A percentile compares a stretch with the other conserved stretches of the same genome.
Evolutionary conservation across 2,797 vertebrate species (phyloP).

Genomic region (Gymnodraco acuticeps): DNA sequence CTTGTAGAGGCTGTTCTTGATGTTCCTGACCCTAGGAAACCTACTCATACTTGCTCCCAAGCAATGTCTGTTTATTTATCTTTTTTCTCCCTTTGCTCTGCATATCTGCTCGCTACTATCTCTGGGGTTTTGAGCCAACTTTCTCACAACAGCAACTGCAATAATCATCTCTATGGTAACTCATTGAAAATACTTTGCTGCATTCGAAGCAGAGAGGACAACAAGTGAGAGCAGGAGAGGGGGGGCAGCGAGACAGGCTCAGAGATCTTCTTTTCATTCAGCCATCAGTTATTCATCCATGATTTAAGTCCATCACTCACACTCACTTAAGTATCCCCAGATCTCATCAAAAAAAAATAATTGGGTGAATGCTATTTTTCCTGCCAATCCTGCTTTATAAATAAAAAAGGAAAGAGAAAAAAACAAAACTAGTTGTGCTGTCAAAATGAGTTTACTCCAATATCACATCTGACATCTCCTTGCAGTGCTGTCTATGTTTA

Average conservation of each 20-base stretch:
- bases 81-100: constrained; percentile 36
- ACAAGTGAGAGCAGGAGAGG: constrained; percentile 40
- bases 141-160: constrained; percentile 70
- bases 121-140: constrained; percentile 67
- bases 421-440: constrained; percentile 32
- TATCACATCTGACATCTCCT: constrained; percentile 37
- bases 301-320: constrained; percentile 73
- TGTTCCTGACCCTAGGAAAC: constrained; percentile 36
- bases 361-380: constrained; percentile 45
- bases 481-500: constrained; percentile 39
- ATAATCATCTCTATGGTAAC: constrained; percentile 77
- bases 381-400: constrained; percentile 40
- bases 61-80: constrained; percentile 41
- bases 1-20: constrained; percentile 27
- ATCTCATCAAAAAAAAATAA: constrained; percentile 66
- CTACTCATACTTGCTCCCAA: constrained; percentile 15
- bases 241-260: constrained; percentile 22
- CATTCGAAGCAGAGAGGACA: constrained; percentile 60
- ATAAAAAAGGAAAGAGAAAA: not conserved
- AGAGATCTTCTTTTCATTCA: constrained; percentile 66
- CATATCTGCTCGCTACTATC: constrained; percentile 57
- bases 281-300: constrained; percentile 70
- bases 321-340: constrained; percentile 62
- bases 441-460: constrained; percentile 53
- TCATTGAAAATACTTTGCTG: constrained; percentile 63